Base-by-base conservation (phyloP, 2,797 vertebrate genomes). In the Anguilla megastoma region DNA sequence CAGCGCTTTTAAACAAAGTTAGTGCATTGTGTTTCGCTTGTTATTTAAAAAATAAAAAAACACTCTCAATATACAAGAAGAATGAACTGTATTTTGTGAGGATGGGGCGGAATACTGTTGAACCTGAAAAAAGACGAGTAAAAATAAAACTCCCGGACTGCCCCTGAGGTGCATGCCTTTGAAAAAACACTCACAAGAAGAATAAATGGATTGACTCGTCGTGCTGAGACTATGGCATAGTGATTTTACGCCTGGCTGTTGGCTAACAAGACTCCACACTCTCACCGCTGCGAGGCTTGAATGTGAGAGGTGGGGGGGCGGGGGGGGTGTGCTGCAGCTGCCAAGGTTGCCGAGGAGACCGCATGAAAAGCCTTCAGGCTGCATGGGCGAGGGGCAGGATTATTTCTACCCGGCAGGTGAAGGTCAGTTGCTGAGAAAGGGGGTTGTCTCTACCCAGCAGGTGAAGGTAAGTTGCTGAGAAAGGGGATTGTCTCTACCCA, bases 221-320 rank as follows among this genome's bases (percentile, higher is more conserved):
- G 87, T 92, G 92, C 86, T 88, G 87, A 91, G 90, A 95, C 93
- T 93, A 92, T 90, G 91, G 0, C 92, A 92, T 93, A 89, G 41
- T 92, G 92, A 96, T 96, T 97, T 96, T 95, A 96, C 0, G 92
- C 95, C 96, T 92, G 9, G 93, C 94, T 96, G 95, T 96, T 94
- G 94, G 93, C 93, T 96, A 96, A 96, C 93, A 95, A 94, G 95
- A 90, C 91, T 3, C 60, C 76, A 2, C 92, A 93, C 93, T 94
- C 95, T 95, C 95, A 95, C 93, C 95, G 93, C 94, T 91, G 93
- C 90, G 91, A 94, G 88, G 89, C 92, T 89, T 88, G 85, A 93
- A 93, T 93, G 92, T 90, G 90, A 88, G 91, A 94, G 88, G 90
- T 86, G 89, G 41, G 41, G 41, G 41, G 41, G 41, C 41, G 90